Percentiles rank a stretch among this genome's conserved stretches.
phyloP scores from a whole-genome alignment of 2,888 invertebrate genomes.

The Andricus curvator region DNA sequence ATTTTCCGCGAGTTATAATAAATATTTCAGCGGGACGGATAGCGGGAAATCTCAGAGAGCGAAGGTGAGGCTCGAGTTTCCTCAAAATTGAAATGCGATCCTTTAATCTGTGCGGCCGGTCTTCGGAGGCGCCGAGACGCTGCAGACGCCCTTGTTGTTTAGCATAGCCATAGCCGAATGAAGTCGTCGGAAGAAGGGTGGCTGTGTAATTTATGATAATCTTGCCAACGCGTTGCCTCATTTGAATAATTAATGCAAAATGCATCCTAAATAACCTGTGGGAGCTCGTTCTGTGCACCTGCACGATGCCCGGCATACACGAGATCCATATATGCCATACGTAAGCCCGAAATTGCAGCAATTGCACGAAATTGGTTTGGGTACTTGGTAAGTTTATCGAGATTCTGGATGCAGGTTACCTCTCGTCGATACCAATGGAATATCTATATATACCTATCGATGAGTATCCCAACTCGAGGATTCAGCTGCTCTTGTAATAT shows the following conservation, averaged over 20 bases:
- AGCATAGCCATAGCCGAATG: conserved; percentile 53
- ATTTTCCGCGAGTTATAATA: conserved; percentile 8
- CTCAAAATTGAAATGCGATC: conserved; percentile 62
- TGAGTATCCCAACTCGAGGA: neutral
- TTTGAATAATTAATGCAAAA: conserved; percentile 78
- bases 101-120: conserved; percentile 53
- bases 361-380: conserved; percentile 71
- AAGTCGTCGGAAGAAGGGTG: conserved; percentile 58
- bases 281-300: conserved; percentile 72
- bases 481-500: neutral
- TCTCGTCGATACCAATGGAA: conserved; percentile 43
- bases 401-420: conserved; percentile 60
- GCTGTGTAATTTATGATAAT: conserved; percentile 72
- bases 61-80: conserved; percentile 44
- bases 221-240: conserved; percentile 65
- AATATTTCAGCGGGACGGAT: neutral
- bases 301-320: conserved; percentile 61
- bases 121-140: conserved; percentile 32
- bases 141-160: conserved; percentile 43
- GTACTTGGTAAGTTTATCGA: conserved; percentile 69
- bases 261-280: conserved; percentile 73
- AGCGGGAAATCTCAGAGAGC: conserved; percentile 7
- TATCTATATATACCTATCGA: conserved; percentile 3
- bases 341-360: conserved; percentile 66
- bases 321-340: conserved; percentile 49